Conservation (phyloP, 2,113 vertebrate genomes). For the Channa argus region DNA sequence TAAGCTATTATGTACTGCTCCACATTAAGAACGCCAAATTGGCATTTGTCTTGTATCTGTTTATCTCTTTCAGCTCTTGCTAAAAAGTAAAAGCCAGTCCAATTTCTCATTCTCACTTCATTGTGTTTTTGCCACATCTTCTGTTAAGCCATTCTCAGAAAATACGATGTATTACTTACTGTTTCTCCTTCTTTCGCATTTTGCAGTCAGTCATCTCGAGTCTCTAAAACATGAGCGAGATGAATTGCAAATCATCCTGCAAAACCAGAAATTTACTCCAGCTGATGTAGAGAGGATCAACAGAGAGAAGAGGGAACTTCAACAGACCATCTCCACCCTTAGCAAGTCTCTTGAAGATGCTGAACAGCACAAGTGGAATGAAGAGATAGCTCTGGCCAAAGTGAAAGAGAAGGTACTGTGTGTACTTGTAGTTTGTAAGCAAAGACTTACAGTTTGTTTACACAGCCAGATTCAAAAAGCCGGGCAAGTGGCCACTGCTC, state of each 20-base stretch:
- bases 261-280: slow-evolving; percentile 94
- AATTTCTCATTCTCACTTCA: too few relatives aligned
- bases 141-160: too few relatives aligned
- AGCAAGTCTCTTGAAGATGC: slow-evolving; percentile 88
- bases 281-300: slow-evolving; percentile 95
- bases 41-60: too few relatives aligned
- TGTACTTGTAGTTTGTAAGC: slow-evolving; percentile 10
- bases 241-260: slow-evolving; percentile 86
- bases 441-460: background rate
- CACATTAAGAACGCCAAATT: too few relatives aligned
- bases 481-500: too few relatives aligned
- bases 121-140: too few relatives aligned
- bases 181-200: background rate
- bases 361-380: slow-evolving; percentile 92
- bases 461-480: too few relatives aligned
- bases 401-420: slow-evolving; percentile 88
- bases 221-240: slow-evolving; percentile 87
- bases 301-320: slow-evolving; percentile 91
- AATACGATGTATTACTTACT: too few relatives aligned
- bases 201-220: slow-evolving; percentile 87
- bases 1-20: too few relatives aligned
- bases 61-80: too few relatives aligned
- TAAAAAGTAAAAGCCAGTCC: too few relatives aligned
- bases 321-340: slow-evolving; percentile 88
- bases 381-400: slow-evolving; percentile 92